phyloP scores from a whole-genome alignment of 2,797 vertebrate genomes.

The Peromyscus eremicus region DNA sequence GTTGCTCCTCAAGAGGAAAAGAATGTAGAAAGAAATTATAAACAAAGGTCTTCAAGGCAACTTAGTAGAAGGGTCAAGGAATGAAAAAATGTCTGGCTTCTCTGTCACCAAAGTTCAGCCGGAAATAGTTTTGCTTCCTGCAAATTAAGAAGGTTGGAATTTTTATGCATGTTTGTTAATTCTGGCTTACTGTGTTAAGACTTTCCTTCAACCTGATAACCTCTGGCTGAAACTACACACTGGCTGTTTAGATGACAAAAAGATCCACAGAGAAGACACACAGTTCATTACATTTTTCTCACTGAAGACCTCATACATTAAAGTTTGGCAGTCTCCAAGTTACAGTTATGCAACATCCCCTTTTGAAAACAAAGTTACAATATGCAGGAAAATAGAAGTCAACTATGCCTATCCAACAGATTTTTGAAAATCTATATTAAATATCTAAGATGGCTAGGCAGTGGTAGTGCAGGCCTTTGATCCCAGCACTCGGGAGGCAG shows the following conservation, averaged over 20 bases:
- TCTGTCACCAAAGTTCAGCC: slow-evolving; percentile 72
- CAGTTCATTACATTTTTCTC: slow-evolving; percentile 5
- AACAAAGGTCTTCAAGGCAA: slow-evolving; percentile 86
- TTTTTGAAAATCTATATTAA: slow-evolving; percentile 37
- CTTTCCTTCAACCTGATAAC: slow-evolving; percentile 38
- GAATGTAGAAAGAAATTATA: slow-evolving; percentile 85
- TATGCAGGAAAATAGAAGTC: slow-evolving; percentile 14
- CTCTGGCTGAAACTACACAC: slow-evolving; percentile 20
- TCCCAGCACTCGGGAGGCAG: background rate
- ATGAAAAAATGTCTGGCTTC: slow-evolving; percentile 83
- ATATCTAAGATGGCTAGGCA: background rate
- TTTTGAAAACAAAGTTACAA: slow-evolving; percentile 48
- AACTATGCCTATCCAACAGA: slow-evolving; percentile 27
- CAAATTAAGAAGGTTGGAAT: slow-evolving; percentile 63
- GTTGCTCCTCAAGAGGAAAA: slow-evolving; percentile 84
- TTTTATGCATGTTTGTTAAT: slow-evolving; percentile 66
- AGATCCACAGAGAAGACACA: background rate
- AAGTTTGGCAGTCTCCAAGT: slow-evolving; percentile 6
- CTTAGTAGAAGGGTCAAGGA: slow-evolving; percentile 84
- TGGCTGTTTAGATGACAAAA: slow-evolving; percentile 8
- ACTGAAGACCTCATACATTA: background rate
- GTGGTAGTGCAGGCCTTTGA: background rate
- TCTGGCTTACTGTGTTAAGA: slow-evolving; percentile 42
- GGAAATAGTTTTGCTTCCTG: slow-evolving; percentile 67
- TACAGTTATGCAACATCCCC: background rate